A percentile compares a stretch with the other conserved stretches of the same genome.
phyloP scores from a whole-genome alignment of 2,888 invertebrate genomes.

The Drosophila borborema region DNA sequence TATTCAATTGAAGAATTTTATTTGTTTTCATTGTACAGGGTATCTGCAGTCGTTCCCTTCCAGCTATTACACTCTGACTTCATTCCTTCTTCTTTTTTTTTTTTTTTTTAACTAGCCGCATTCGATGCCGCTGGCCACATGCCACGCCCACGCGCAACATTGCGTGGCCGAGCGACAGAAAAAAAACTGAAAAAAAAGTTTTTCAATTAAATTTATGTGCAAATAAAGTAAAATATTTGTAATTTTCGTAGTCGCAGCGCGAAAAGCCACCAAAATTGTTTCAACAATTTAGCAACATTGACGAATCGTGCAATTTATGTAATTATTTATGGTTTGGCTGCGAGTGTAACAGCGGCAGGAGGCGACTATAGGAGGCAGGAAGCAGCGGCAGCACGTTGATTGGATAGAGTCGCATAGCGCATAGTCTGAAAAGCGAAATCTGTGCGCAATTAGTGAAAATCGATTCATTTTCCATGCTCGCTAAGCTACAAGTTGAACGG shows the following conservation, averaged over 20 bases:
- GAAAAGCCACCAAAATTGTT: slow-evolving; percentile 53
- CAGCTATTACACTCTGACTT: neutral
- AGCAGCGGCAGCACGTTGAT: neutral
- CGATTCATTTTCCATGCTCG: neutral
- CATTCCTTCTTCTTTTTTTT: neutral
- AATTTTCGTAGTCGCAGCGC: slow-evolving; percentile 23
- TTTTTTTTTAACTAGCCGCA: slow-evolving; percentile 36
- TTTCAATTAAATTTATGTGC: slow-evolving; percentile 71
- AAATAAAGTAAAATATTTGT: slow-evolving; percentile 50
- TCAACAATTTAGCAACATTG: slow-evolving; percentile 50
- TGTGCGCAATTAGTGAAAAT: slow-evolving; percentile 2
- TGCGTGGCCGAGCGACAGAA: slow-evolving; percentile 29
- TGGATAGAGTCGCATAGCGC: neutral
- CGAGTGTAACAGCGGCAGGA: neutral
- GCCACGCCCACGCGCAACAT: slow-evolving; percentile 34
- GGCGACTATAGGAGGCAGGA: neutral
- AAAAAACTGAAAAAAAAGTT: slow-evolving; percentile 40
- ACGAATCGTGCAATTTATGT: slow-evolving; percentile 44
- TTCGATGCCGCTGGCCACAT: slow-evolving; percentile 38
- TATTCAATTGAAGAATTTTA: neutral
- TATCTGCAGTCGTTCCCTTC: neutral
- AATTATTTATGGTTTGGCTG: slow-evolving; percentile 55
- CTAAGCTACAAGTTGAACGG: neutral
- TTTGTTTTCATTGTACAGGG: neutral
- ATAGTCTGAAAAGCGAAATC: slow-evolving; percentile 2